These are phyloP conservation scores for Luperina testacea DNA, from an alignment of 2,888 invertebrate species.

Conservation along the genomic window DNA sequence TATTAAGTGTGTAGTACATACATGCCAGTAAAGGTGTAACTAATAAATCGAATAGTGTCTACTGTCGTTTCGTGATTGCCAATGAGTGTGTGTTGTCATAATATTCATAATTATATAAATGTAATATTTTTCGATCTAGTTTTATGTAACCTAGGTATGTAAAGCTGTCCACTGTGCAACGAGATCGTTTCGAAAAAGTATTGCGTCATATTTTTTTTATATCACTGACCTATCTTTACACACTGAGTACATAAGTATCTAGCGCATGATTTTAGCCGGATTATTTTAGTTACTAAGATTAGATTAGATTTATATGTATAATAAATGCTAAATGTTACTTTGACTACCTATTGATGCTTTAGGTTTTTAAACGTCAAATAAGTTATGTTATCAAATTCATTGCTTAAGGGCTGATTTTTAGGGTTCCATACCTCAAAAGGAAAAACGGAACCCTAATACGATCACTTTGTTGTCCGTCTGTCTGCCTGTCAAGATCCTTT, in stretches of 20 bases:
- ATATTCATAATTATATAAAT: background rate
- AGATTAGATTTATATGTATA: constrained; percentile 16
- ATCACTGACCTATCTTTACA: constrained; percentile 22
- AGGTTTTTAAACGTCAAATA: background rate
- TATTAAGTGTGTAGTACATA: background rate
- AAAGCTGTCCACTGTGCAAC: background rate
- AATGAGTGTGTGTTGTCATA: constrained; percentile 18
- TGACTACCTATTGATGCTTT: background rate
- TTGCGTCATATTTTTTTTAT: background rate
- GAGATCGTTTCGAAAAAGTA: background rate
- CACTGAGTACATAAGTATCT: constrained; percentile 13
- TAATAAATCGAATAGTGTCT: constrained; percentile 9
- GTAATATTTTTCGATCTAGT: constrained; percentile 3
- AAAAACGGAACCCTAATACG: too few relatives aligned
- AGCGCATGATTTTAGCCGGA: constrained; percentile 3
- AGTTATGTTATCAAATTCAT: background rate
- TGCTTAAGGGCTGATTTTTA: too few relatives aligned
- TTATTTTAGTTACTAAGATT: constrained; percentile 31
- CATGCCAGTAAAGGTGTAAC: constrained; percentile 7
- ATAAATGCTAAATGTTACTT: background rate
- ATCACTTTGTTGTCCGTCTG: too few relatives aligned
- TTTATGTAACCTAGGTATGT: constrained; percentile 18
- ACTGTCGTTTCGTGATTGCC: constrained; percentile 8
- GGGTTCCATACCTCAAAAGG: too few relatives aligned
- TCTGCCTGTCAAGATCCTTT: too few relatives aligned